Conservation (phyloP, 2,797 vertebrate genomes). For the Myotis findleyi region DNA sequence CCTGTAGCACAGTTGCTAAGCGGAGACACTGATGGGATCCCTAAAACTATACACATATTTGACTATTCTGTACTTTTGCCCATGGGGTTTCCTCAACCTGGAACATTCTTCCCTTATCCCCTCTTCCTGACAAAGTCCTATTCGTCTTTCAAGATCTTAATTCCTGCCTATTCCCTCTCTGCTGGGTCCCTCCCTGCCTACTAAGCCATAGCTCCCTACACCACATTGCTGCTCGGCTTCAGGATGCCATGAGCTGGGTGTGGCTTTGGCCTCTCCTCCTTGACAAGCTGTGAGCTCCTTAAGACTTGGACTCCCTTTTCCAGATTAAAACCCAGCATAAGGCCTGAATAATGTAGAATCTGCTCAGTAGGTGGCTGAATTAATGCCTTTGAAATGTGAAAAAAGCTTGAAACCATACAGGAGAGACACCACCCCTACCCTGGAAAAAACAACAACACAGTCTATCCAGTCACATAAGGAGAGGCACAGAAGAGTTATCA, state of each 20-base stretch:
- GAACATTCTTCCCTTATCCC: neutral
- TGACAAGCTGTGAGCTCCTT: neutral
- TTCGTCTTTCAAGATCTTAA: slow-evolving; percentile 21
- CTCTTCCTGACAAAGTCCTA: slow-evolving; percentile 11
- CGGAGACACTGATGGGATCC: neutral
- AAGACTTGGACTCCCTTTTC: slow-evolving; percentile 15
- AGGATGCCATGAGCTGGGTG: neutral
- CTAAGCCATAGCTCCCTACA: neutral
- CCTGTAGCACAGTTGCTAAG: neutral
- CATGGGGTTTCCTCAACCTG: neutral
- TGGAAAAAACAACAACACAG: neutral
- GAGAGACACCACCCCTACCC: neutral
- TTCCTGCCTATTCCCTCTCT: neutral
- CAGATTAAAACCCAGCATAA: neutral
- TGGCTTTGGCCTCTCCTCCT: neutral
- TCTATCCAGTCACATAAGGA: neutral
- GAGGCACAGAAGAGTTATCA: neutral
- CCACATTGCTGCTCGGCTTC: neutral
- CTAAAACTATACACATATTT: neutral
- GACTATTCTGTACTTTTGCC: neutral
- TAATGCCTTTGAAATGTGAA: slow-evolving; percentile 16
- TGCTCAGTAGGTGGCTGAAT: slow-evolving; percentile 10
- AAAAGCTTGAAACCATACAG: neutral
- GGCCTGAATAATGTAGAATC: neutral
- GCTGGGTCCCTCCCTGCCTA: neutral